phyloP scores from a whole-genome alignment of 2,797 vertebrate genomes.

The Eutrigla gurnardus region DNA sequence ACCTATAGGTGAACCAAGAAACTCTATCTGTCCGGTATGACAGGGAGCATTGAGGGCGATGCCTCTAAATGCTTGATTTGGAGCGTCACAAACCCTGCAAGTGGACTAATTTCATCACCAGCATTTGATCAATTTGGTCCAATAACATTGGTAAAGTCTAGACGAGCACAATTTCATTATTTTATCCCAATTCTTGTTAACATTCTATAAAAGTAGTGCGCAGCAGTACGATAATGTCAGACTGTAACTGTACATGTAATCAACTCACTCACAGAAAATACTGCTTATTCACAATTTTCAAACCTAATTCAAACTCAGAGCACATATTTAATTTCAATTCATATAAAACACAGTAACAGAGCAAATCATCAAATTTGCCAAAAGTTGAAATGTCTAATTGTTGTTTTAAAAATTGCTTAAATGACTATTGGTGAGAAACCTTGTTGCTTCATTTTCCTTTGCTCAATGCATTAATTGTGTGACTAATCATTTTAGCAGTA shows the following conservation, averaged over 20 bases:
- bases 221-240: no score
- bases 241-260: background rate
- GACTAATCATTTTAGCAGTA: background rate
- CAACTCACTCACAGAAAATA: background rate
- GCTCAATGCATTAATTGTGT: conserved; percentile 1
- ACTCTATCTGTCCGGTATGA: no score
- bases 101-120: background rate
- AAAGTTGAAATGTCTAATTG: background rate
- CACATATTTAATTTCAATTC: background rate
- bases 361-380: background rate
- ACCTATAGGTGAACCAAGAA: no score
- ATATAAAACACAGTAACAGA: background rate
- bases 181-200: background rate
- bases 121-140: background rate
- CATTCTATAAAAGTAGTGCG: no score
- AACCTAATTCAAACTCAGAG: background rate
- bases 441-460: background rate
- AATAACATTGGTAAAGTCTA: background rate
- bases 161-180: background rate
- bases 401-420: background rate
- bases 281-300: background rate
- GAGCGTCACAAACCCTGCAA: background rate
- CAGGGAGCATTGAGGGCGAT: no score
- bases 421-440: background rate
- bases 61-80: background rate